Evolutionary conservation across 2,888 invertebrate species (phyloP), one percentile per base, ranked within the genome.

Genomic region (Dryobota labecula): DNA sequence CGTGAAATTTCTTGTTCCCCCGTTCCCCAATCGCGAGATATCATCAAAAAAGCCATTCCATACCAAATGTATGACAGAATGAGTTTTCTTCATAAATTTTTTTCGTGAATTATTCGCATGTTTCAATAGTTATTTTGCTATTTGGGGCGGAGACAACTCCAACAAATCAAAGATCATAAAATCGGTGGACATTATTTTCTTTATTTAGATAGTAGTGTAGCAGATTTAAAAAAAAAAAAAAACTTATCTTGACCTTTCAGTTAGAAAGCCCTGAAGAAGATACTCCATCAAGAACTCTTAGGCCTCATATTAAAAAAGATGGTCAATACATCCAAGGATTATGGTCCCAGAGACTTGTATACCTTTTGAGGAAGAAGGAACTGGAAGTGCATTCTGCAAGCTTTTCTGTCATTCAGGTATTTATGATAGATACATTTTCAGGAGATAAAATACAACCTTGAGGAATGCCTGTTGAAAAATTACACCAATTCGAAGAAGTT

Each of bases 261-360:
- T 88, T 96, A 70, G 96, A 96, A 89, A 94, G 95, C 80, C 95
- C 95, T 30, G 96, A 95, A 84, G 95, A 95, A 84, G 91, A 92
- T 51, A 90, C 92, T 20, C 94, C 95, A 65, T 93, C 95, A 6
- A 91, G 94, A 83, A 94, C 94, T 13, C 77, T 95, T 6, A 90
- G 92, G 53, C 95, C 95, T 27, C 86, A 88, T 54, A 92, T 95
- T 70, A 94, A 93, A 76, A 94, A 94, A 61, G 94, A 95, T 88
- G 91, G 92, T 4, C 79, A 88, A 18, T 96, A 94, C 70, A 89
- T 91, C 13, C 94, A 94, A 85, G 94, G 95, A 0, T 80, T 96
- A 24, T 96, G 96, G 95, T 94, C 95, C 7, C 95, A 95, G 66
- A 91, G 93, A 68, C 89, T 96, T 20, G 80, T 96, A n/a, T 96